These are phyloP conservation scores for Eunapius fragilis DNA, from an alignment of 37 sponge, comb jelly and placozoan genomes.

Conservation along the genomic window DNA sequence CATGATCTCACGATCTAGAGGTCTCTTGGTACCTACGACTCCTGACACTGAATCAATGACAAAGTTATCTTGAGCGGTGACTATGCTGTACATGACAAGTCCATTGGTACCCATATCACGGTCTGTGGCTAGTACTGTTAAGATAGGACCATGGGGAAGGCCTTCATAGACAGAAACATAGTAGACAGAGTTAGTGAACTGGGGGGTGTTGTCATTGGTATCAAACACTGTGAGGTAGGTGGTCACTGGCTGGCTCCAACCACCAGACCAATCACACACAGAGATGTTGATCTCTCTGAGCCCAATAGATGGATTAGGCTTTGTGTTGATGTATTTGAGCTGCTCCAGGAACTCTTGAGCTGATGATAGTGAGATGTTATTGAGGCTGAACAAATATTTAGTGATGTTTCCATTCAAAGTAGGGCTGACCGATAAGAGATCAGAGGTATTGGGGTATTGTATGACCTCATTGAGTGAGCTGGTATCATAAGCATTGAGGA, in stretches of 20 bases:
- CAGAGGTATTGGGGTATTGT: background rate
- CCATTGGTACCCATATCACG: conserved; percentile 40
- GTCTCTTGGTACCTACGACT: background rate
- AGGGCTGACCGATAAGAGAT: background rate
- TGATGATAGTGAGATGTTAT: background rate
- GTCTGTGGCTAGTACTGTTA: conserved; percentile 41
- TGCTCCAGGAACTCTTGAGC: background rate
- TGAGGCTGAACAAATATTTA: background rate
- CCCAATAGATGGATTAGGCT: conserved; percentile 37
- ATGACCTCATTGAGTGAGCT: conserved; percentile 5
- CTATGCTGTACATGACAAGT: conserved; percentile 3
- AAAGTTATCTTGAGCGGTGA: conserved; percentile 35
- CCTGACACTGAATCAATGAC: conserved; percentile 42
- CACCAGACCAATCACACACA: conserved; percentile 29
- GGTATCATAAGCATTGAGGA: conserved; percentile 25
- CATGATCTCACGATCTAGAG: conserved; percentile 36
- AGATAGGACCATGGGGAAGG: background rate
- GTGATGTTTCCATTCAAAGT: background rate
- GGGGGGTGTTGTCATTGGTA: conserved; percentile 37
- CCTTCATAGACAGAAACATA: background rate
- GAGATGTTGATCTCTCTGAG: conserved; percentile 5
- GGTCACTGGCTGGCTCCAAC: conserved; percentile 16
- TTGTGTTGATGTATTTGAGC: conserved; percentile 20
- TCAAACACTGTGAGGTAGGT: background rate
- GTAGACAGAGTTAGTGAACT: conserved; percentile 1